Evolutionary conservation across 2,797 vertebrate genomes (phyloP).

Genomic region (Taenioides sp.): DNA sequence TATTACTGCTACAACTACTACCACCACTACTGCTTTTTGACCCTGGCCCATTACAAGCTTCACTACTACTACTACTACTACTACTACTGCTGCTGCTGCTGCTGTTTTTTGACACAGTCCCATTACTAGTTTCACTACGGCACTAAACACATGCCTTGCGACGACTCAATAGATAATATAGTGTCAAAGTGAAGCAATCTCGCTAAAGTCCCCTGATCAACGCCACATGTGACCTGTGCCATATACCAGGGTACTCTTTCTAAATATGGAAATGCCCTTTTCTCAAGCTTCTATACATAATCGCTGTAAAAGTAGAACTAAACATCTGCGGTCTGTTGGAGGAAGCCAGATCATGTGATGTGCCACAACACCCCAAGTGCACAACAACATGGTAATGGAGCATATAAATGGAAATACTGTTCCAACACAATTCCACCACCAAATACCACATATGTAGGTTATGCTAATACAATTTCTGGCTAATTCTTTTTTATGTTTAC

Average conservation of each 20-base stretch:
- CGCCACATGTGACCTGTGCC: neutral
- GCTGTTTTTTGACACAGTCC: no score
- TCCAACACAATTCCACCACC: neutral
- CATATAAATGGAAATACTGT: neutral
- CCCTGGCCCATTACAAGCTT: no score
- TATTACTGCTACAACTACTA: no score
- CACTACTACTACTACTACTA: no score
- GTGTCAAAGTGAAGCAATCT: neutral
- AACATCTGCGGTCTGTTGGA: neutral
- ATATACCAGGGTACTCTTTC: no score
- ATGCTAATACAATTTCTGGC: neutral
- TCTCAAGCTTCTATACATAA: neutral
- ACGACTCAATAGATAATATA: neutral
- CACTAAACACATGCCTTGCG: neutral
- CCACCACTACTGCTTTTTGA: no score
- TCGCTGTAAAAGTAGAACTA: neutral
- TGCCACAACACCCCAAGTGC: slow-evolving; percentile 33
- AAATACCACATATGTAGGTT: neutral
- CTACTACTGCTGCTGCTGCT: no score
- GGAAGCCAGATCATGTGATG: slow-evolving; percentile 29
- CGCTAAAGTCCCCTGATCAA: neutral
- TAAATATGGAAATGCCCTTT: slow-evolving; percentile 5
- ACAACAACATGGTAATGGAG: neutral
- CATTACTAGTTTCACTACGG: no score
- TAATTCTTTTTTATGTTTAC: no score